Conservation (phyloP, 2,113 vertebrate genomes). For the Odocoileus virginianus region DNA sequence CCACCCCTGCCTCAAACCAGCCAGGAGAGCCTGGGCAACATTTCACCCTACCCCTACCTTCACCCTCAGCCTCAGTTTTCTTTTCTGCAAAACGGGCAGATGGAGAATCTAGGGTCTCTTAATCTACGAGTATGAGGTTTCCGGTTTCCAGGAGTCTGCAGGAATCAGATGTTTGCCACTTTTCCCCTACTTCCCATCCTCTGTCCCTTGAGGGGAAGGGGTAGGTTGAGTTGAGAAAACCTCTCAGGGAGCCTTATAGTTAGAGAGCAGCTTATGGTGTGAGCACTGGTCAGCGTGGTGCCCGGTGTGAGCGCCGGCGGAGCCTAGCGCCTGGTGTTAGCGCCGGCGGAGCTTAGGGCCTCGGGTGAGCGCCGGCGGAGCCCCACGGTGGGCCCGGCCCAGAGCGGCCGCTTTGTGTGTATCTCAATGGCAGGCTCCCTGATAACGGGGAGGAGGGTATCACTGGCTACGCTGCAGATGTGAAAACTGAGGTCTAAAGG, state of each 20-base stretch:
- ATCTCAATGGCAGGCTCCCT: accelerated
- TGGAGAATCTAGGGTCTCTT: not conserved
- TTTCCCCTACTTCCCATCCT: not conserved
- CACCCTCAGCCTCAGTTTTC: not conserved
- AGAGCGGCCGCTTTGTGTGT: accelerated
- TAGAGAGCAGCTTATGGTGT: accelerated
- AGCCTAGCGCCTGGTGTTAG: no score
- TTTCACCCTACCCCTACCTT: not conserved
- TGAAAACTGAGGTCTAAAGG: not conserved
- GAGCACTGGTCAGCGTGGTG: accelerated
- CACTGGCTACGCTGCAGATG: accelerated
- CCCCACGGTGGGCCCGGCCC: accelerated
- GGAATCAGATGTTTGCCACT: accelerated
- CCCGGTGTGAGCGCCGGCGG: no score
- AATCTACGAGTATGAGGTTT: accelerated
- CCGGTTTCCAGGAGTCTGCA: not conserved
- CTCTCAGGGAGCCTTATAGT: accelerated
- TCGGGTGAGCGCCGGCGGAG: no score
- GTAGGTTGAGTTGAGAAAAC: not conserved
- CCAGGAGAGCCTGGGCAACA: not conserved
- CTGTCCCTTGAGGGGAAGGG: not conserved
- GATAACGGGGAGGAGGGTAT: accelerated
- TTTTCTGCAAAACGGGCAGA: not conserved
- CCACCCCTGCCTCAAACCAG: not conserved
- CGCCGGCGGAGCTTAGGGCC: no score